Evolutionary conservation across 2,113 vertebrate genomes (phyloP).

Genomic region (Megaceryle torquata): DNA sequence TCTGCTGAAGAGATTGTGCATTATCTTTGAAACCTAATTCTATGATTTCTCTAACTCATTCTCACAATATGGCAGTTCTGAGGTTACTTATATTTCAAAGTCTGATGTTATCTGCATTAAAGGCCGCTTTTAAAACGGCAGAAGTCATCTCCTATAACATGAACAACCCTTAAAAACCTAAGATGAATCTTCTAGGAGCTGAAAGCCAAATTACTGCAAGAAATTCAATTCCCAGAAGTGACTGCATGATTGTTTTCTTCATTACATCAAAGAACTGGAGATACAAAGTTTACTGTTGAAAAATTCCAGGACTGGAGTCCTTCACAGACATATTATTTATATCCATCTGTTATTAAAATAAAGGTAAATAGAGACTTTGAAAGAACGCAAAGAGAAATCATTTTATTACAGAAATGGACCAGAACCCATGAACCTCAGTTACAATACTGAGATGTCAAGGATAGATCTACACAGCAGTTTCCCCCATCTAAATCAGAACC

Average conservation of each 20-base stretch:
- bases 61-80: not conserved
- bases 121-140: conserved; percentile 6
- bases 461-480: not conserved
- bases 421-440: not conserved
- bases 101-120: not conserved
- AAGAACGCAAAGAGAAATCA: not conserved
- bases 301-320: not conserved
- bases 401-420: not conserved
- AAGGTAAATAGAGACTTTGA: not conserved
- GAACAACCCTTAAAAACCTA: not conserved
- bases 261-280: not conserved
- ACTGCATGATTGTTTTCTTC: not conserved
- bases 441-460: not conserved
- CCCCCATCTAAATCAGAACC: not conserved
- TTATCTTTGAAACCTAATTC: not conserved
- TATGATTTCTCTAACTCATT: not conserved
- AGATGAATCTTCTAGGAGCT: conserved; percentile 1
- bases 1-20: not conserved
- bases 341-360: not conserved
- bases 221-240: conserved; percentile 35
- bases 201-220: conserved; percentile 14
- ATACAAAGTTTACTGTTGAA: not conserved
- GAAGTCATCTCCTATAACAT: not conserved
- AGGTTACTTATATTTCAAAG: not conserved
- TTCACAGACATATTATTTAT: not conserved